Percentiles rank a stretch among this genome's conserved stretches.
Conservation (phyloP, 2,113 vertebrate genomes). For the Craseonycteris thonglongyai region DNA sequence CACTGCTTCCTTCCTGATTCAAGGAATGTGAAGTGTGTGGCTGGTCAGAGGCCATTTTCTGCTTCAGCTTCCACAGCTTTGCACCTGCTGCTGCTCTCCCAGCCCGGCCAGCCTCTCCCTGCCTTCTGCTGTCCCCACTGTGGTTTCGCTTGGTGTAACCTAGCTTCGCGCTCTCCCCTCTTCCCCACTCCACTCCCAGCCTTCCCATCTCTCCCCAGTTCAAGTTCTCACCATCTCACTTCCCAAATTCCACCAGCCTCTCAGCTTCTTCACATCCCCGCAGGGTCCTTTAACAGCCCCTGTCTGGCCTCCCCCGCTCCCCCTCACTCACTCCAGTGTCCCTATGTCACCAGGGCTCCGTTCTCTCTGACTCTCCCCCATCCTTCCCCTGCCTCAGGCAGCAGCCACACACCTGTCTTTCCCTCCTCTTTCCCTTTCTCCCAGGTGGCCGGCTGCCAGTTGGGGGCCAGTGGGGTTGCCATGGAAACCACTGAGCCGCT, state of each 20-base stretch:
- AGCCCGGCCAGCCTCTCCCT: neutral
- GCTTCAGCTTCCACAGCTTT: neutral
- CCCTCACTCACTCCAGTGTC: rapidly evolving
- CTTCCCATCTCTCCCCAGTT: neutral
- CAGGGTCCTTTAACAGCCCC: neutral
- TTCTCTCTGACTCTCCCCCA: neutral
- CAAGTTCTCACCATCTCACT: neutral
- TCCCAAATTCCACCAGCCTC: neutral
- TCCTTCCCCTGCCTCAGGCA: neutral
- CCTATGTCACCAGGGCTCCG: neutral
- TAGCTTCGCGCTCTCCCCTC: neutral
- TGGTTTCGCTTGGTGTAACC: no score
- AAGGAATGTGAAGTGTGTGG: no score
- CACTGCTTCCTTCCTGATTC: neutral
- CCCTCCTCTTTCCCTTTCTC: neutral
- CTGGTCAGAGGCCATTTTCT: neutral
- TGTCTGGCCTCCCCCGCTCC: neutral
- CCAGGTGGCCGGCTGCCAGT: constrained; percentile 61
- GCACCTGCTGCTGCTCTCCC: neutral
- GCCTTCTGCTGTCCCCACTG: neutral
- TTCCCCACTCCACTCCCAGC: neutral
- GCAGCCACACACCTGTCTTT: constrained; percentile 47
- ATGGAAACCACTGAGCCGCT: constrained; percentile 62
- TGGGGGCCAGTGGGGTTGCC: constrained; percentile 51
- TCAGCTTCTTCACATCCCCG: neutral